phyloP scores from a whole-genome alignment of 2,113 vertebrate genomes.

The Chloropsis cyanopogon region DNA sequence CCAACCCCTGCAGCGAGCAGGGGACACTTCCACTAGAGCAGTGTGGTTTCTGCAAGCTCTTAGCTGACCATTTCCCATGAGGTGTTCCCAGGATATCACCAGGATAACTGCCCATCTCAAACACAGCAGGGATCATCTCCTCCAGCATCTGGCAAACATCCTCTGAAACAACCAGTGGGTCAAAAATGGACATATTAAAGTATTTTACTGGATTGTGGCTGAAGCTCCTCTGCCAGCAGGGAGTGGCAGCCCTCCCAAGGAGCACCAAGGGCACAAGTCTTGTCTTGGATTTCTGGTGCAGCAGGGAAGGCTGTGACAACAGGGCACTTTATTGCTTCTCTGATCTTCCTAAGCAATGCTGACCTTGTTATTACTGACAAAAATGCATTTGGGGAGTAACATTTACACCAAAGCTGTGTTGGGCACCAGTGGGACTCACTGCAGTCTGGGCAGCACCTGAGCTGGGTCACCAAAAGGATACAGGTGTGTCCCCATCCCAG shows the following conservation, averaged over 20 bases:
- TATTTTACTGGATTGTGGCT: not conserved
- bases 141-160: not conserved
- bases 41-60: not conserved
- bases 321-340: not conserved
- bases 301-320: not conserved
- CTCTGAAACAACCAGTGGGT: not conserved
- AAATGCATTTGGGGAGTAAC: not conserved
- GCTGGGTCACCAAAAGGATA: rapidly evolving
- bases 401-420: not conserved
- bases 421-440: rapidly evolving
- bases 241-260: not conserved
- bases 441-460: not conserved
- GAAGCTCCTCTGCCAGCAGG: rapidly evolving
- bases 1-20: not conserved
- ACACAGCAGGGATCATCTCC: not conserved
- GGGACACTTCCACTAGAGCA: not conserved
- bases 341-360: not conserved
- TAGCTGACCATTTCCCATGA: not conserved
- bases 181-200: not conserved
- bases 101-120: not conserved
- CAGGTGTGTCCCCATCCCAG: rapidly evolving
- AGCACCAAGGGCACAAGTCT: not conserved
- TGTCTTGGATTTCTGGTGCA: not conserved
- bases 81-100: not conserved
- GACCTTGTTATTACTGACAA: not conserved